Percentiles rank a stretch among this genome's conserved stretches.
These are phyloP conservation scores for Oreochromis aureus DNA, from an alignment of 2,113 vertebrate genomes.

Conservation along the genomic window DNA sequence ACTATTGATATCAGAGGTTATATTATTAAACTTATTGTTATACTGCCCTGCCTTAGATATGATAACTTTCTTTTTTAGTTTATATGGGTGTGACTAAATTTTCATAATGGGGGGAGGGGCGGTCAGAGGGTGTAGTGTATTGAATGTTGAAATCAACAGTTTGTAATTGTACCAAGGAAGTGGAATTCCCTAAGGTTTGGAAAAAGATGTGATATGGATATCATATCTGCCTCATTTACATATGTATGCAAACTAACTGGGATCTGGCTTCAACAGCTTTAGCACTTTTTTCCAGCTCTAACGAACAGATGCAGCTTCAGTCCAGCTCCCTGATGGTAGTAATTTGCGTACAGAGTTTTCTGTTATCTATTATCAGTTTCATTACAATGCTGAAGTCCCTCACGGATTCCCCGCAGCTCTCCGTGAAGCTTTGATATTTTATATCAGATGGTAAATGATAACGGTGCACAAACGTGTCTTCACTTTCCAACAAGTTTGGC, in stretches of 20 bases:
- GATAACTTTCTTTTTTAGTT: neutral
- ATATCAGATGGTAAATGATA: neutral
- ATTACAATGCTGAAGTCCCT: neutral
- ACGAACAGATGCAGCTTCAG: neutral
- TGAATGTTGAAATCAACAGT: neutral
- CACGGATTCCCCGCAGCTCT: neutral
- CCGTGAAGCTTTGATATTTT: neutral
- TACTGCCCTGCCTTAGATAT: neutral
- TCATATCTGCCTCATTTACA: slow-evolving; percentile 22
- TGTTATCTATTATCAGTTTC: neutral
- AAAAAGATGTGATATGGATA: slow-evolving; percentile 3
- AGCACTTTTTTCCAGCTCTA: neutral
- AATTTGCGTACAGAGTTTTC: neutral
- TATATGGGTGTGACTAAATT: neutral
- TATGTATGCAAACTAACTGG: slow-evolving; percentile 17
- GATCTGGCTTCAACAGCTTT: neutral
- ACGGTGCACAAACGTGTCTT: neutral
- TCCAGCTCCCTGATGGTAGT: neutral
- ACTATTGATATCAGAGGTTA: neutral
- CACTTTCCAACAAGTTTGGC: neutral
- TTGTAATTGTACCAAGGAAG: neutral
- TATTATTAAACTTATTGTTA: neutral
- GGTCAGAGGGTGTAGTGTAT: neutral
- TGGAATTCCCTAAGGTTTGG: neutral
- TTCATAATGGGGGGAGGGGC: neutral